Evolutionary conservation across 30 jellyfish, hydroid and myxozoan genomes (phyloP).

Genomic region (Pseudorhiza aurosa): DNA sequence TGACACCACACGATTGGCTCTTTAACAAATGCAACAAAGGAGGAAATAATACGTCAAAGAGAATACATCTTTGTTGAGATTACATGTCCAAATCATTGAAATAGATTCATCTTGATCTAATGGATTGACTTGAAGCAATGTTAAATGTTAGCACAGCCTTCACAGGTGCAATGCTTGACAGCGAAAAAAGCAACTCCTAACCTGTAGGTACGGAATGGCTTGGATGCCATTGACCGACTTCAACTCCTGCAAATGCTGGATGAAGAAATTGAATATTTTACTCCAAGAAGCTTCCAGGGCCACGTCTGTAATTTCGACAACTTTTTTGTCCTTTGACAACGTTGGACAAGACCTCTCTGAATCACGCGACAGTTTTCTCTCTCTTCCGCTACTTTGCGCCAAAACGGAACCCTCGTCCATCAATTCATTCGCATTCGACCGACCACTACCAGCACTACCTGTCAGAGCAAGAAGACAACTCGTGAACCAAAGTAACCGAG

Average conservation of each 20-base stretch:
- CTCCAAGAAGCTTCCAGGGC: slow-evolving; percentile 79
- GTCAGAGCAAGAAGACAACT: too few species aligned
- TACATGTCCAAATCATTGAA: too few species aligned
- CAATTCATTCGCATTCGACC: neutral
- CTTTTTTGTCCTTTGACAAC: slow-evolving; percentile 31
- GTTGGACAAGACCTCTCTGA: slow-evolving; percentile 58
- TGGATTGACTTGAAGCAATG: too few species aligned
- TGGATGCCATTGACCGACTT: slow-evolving; percentile 75
- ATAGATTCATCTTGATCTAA: too few species aligned
- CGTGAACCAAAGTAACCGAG: too few species aligned
- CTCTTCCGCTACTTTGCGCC: neutral
- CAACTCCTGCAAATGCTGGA: slow-evolving; percentile 75
- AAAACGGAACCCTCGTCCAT: neutral
- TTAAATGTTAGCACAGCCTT: too few species aligned
- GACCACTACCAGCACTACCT: neutral
- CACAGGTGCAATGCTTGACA: too few species aligned
- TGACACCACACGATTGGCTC: too few species aligned
- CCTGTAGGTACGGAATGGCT: slow-evolving; percentile 94
- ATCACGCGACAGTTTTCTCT: slow-evolving; percentile 34
- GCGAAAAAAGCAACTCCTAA: too few species aligned
- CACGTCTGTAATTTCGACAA: slow-evolving; percentile 58
- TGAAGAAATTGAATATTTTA: slow-evolving; percentile 55
- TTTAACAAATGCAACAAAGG: too few species aligned
- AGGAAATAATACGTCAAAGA: too few species aligned
- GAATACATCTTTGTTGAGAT: too few species aligned